Percentiles rank a stretch among this genome's conserved stretches.
Conservation (phyloP, 2,113 vertebrate genomes). For the Aegithalos caudatus region DNA sequence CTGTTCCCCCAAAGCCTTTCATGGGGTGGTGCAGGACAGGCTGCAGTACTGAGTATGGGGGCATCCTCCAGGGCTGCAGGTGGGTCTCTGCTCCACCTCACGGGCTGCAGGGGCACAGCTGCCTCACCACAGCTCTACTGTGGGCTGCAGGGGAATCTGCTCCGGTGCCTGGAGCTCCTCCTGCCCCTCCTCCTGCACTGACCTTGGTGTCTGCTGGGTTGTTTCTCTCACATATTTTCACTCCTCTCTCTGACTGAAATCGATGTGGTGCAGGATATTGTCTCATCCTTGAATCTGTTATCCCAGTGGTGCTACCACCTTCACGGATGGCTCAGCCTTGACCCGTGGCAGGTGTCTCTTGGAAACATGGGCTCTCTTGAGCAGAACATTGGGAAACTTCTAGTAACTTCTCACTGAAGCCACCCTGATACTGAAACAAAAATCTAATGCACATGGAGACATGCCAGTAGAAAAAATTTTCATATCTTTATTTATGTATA, state of each 20-base stretch:
- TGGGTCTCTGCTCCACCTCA: too few species aligned
- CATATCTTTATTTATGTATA: neutral
- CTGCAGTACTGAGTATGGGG: accelerated
- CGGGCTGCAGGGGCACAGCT: too few species aligned
- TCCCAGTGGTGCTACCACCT: neutral
- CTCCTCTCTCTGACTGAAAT: neutral
- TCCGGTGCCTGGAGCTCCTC: neutral
- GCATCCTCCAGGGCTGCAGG: too few species aligned
- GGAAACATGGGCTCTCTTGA: neutral
- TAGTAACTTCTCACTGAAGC: neutral
- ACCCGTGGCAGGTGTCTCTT: too few species aligned
- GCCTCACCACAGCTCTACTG: too few species aligned
- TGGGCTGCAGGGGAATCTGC: too few species aligned
- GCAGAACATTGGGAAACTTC: neutral
- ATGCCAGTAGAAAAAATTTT: neutral
- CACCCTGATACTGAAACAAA: neutral
- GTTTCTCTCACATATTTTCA: neutral
- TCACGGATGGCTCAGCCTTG: neutral
- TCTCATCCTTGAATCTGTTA: neutral
- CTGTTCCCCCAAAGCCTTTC: neutral
- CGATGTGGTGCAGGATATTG: neutral
- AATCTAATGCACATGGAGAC: neutral
- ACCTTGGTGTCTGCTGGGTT: neutral
- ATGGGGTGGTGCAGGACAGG: neutral
- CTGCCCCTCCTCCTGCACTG: neutral